Conservation (phyloP, 53 echinoderm and acorn worm genomes). For the Apostichopus leukothele region DNA sequence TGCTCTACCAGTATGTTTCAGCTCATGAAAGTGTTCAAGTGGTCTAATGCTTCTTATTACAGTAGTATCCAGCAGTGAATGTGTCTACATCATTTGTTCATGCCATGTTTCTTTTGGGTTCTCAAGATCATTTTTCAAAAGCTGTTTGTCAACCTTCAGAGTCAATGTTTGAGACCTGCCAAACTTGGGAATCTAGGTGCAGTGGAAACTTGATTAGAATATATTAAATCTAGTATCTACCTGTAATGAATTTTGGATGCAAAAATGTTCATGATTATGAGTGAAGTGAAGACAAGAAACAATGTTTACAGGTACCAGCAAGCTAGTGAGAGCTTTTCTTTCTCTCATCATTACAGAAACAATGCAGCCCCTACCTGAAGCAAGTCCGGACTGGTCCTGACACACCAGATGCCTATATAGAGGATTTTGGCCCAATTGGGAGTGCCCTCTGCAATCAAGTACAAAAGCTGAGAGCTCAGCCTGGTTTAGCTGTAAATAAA, state of each 20-base stretch:
- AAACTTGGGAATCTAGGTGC: not conserved
- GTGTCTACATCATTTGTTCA: too few relatives aligned
- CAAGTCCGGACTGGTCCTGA: slow-evolving; percentile 74
- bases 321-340: not conserved
- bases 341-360: slow-evolving; percentile 63
- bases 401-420: slow-evolving; percentile 67
- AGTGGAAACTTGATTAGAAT: too few relatives aligned
- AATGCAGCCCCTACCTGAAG: slow-evolving; percentile 83
- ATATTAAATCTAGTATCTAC: not conserved
- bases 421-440: slow-evolving; percentile 92
- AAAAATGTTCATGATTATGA: not conserved
- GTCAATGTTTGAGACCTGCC: too few relatives aligned
- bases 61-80: too few relatives aligned
- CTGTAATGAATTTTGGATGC: not conserved
- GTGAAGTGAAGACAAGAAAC: too few relatives aligned
- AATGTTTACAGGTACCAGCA: too few relatives aligned
- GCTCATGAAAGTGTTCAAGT: too few relatives aligned
- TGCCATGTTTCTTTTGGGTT: not conserved
- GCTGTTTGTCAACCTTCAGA: too few relatives aligned
- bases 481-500: slow-evolving; percentile 40
- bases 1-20: not conserved
- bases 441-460: slow-evolving; percentile 82
- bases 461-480: slow-evolving; percentile 81
- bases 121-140: not conserved
- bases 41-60: too few relatives aligned